Conservation (phyloP, 2,797 vertebrate genomes). For the Tadarida brasiliensis region DNA sequence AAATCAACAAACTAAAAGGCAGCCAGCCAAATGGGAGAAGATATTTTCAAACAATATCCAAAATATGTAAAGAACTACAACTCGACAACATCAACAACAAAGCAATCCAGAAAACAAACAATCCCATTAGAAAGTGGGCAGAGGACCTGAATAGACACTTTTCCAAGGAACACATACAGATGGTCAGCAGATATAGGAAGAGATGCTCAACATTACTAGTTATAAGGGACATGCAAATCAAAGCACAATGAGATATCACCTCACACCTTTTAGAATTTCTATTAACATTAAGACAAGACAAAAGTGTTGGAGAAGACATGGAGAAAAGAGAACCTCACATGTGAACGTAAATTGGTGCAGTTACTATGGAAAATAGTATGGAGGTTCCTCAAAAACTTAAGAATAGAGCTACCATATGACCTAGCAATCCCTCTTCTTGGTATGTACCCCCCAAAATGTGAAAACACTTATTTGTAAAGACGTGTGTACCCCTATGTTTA, state of each 20-base stretch:
- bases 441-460: not conserved
- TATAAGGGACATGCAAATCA: not conserved
- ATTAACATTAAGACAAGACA: not conserved
- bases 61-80: not conserved
- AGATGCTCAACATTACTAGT: not conserved
- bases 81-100: not conserved
- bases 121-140: not conserved
- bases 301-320: not conserved
- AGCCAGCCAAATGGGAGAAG: not conserved
- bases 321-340: not conserved
- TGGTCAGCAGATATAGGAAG: not conserved
- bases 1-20: not conserved
- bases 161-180: not conserved
- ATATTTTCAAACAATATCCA: not conserved
- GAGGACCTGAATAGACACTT: not conserved
- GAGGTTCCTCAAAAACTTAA: not conserved
- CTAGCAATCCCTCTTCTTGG: not conserved
- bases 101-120: not conserved
- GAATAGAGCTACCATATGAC: too few relatives aligned
- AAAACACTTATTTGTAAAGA: not conserved
- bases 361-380: not conserved
- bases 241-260: not conserved
- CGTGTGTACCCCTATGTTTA: not conserved
- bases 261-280: not conserved
- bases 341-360: not conserved